Evolutionary conservation across 2,797 vertebrate genomes (phyloP).

Genomic region (Gephyroberyx darwinii): DNA sequence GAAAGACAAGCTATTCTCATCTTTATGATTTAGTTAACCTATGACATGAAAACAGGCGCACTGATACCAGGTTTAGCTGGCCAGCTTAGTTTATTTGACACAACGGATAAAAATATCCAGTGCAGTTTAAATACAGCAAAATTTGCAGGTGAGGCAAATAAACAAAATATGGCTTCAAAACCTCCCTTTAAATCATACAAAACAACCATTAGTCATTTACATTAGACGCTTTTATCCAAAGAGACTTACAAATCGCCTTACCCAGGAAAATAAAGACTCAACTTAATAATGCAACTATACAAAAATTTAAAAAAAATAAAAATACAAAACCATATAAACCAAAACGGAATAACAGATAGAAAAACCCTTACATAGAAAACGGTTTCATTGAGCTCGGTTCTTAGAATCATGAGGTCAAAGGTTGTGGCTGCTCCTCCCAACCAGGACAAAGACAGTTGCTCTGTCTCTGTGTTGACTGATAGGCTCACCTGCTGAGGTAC

Average conservation of each 20-base stretch:
- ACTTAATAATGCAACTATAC: not conserved
- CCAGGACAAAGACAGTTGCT: slow-evolving; percentile 79
- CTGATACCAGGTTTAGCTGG: no score
- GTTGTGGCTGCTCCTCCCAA: slow-evolving; percentile 60
- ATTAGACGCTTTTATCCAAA: no score
- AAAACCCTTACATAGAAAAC: slow-evolving; percentile 77
- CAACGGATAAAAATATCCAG: not conserved
- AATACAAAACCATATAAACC: not conserved
- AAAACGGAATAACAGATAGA: not conserved
- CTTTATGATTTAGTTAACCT: not conserved
- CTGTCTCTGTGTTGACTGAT: slow-evolving; percentile 36
- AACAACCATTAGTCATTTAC: no score
- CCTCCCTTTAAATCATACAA: not conserved
- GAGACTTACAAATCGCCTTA: no score
- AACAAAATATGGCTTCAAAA: not conserved
- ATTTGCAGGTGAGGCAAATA: not conserved
- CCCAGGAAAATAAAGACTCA: not conserved
- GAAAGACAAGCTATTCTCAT: not conserved
- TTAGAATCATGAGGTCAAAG: slow-evolving; percentile 79
- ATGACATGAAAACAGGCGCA: not conserved
- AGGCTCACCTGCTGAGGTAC: slow-evolving; percentile 72
- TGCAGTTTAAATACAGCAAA: not conserved
- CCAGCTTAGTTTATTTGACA: not conserved
- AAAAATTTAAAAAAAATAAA: not conserved
- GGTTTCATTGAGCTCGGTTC: slow-evolving; percentile 76